Evolutionary conservation across 2,113 vertebrate genomes (phyloP).

Genomic region (Trichomycterus rosablanca): DNA sequence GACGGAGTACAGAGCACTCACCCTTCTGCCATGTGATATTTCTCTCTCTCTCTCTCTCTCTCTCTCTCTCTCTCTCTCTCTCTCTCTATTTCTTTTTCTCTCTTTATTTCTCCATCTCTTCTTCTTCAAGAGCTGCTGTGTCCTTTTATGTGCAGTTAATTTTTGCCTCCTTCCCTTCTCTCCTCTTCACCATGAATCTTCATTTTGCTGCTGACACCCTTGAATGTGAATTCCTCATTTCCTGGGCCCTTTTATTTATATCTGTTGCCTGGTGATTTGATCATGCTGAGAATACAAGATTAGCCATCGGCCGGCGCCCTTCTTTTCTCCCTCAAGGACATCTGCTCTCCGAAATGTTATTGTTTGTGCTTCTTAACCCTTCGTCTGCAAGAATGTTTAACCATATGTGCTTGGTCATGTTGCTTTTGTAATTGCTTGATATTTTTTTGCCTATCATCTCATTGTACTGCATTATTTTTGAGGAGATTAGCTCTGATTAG

Average conservation of each 20-base stretch:
- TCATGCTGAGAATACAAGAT: constrained; percentile 92
- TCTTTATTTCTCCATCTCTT: constrained; percentile 54
- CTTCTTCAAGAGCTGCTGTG: constrained; percentile 65
- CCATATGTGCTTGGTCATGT: not conserved
- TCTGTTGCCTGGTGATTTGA: constrained; percentile 93
- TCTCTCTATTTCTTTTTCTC: not conserved
- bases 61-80: constrained; percentile 29
- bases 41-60: constrained; percentile 28
- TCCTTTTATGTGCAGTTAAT: constrained; percentile 77
- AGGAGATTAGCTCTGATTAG: too few relatives aligned
- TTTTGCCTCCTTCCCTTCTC: constrained; percentile 69
- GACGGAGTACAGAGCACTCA: constrained; percentile 67
- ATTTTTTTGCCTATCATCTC: not conserved
- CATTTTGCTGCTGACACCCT: constrained; percentile 89
- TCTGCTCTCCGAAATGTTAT: constrained; percentile 78
- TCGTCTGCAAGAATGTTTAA: constrained; percentile 43
- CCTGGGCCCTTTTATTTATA: constrained; percentile 90
- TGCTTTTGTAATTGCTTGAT: not conserved
- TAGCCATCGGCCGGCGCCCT: constrained; percentile 84
- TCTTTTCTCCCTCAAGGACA: constrained; percentile 87
- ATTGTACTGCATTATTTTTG: not conserved
- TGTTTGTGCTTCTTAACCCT: constrained; percentile 77
- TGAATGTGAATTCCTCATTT: constrained; percentile 95
- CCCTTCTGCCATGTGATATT: constrained; percentile 43
- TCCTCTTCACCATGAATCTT: constrained; percentile 91